Percentiles rank a stretch among this genome's conserved stretches.
phyloP scores from a whole-genome alignment of 2,797 vertebrate genomes.

The Numenius phaeopus region DNA sequence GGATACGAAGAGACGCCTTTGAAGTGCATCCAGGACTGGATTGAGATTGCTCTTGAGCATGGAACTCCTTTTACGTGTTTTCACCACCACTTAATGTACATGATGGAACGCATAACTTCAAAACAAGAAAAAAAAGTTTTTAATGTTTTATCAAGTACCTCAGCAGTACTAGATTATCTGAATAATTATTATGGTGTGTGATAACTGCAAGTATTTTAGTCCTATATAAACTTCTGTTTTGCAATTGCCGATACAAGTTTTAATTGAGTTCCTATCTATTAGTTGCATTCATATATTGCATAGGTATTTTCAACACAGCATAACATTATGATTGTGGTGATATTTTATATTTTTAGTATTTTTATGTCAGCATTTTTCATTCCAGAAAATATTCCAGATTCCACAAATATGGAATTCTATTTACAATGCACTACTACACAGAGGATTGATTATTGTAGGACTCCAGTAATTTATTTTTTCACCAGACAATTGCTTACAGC shows the following conservation, averaged over 20 bases:
- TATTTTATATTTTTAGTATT: slow-evolving; percentile 45
- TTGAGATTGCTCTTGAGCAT: slow-evolving; percentile 90
- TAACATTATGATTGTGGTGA: background rate
- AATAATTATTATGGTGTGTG: slow-evolving; percentile 85
- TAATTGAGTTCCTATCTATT: background rate
- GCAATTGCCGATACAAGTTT: background rate
- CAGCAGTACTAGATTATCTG: slow-evolving; percentile 94
- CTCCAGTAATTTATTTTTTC: background rate
- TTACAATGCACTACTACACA: background rate
- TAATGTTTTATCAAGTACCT: slow-evolving; percentile 93
- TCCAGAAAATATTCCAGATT: slow-evolving; percentile 20
- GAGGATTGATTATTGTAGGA: background rate
- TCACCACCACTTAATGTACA: slow-evolving; percentile 98
- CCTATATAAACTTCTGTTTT: background rate
- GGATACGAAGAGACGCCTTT: slow-evolving; percentile 93
- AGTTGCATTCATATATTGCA: background rate
- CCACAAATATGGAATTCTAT: background rate
- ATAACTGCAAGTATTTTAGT: background rate
- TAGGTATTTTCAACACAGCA: background rate
- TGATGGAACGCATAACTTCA: slow-evolving; percentile 95
- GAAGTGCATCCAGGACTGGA: slow-evolving; percentile 95
- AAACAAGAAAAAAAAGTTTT: slow-evolving; percentile 94
- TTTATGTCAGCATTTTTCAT: slow-evolving; percentile 54
- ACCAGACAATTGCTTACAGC: background rate
- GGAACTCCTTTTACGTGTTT: slow-evolving; percentile 95